A percentile compares a stretch with the other conserved stretches of the same genome.
These are phyloP conservation scores for Eristalis intricaria DNA, from an alignment of 2,888 invertebrate genomes.

Conservation along the genomic window DNA sequence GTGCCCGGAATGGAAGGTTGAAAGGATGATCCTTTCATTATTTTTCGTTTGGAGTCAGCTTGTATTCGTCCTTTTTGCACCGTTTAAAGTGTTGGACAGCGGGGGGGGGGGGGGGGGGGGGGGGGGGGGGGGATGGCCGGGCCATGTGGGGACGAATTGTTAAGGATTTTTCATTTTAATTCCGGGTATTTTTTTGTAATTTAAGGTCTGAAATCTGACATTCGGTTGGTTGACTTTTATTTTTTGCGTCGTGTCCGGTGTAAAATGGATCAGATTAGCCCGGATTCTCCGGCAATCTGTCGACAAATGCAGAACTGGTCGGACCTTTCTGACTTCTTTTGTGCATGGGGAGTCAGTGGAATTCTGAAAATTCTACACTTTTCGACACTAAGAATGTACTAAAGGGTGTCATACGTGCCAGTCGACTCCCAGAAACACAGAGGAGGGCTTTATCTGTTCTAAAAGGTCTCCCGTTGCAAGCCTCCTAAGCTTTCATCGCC, in stretches of 20 bases:
- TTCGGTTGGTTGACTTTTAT: neutral
- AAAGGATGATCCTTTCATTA: conserved; percentile 21
- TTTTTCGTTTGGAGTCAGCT: conserved; percentile 35
- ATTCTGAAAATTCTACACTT: too few species aligned
- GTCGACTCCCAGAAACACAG: too few species aligned
- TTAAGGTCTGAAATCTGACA: neutral
- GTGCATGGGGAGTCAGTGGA: too few species aligned
- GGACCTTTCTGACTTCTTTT: too few species aligned
- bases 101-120: too few species aligned
- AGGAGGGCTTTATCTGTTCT: too few species aligned
- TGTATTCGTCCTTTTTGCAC: neutral
- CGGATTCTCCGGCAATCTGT: neutral
- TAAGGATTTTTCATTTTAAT: neutral
- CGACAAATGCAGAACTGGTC: too few species aligned
- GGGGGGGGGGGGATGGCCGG: too few species aligned
- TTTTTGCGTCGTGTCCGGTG: neutral
- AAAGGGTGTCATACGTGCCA: too few species aligned
- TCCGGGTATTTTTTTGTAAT: neutral
- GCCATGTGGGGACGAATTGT: neutral
- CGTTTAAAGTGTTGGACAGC: neutral
- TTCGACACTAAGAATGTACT: too few species aligned
- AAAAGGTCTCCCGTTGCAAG: too few species aligned
- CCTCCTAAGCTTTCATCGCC: too few species aligned
- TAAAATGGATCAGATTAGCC: neutral
- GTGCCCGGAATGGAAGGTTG: neutral